These are phyloP conservation scores for Uloborus diversus DNA, from an alignment of 1,140 invertebrate species.

Conservation along the genomic window DNA sequence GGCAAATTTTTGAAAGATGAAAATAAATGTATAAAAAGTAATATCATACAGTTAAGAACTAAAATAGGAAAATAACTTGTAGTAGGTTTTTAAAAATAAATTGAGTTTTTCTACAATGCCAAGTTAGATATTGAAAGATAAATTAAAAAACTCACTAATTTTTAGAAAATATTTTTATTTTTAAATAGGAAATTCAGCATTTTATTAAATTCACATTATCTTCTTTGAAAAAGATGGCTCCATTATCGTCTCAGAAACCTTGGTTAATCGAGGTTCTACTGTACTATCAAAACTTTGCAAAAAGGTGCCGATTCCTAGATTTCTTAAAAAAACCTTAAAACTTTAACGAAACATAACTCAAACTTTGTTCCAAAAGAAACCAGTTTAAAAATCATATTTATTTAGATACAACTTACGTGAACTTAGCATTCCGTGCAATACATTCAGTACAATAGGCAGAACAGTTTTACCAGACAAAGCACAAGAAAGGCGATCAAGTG, in stretches of 20 bases:
- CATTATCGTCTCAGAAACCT: not conserved
- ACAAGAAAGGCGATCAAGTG: slow-evolving; percentile 94
- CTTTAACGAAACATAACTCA: not conserved
- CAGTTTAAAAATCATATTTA: not conserved
- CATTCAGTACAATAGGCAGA: slow-evolving; percentile 84
- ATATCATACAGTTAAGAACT: too few relatives aligned
- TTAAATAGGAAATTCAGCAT: too few relatives aligned
- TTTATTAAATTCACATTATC: too few relatives aligned
- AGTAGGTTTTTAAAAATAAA: too few relatives aligned
- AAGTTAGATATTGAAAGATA: too few relatives aligned
- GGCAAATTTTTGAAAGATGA: too few relatives aligned
- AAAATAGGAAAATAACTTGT: too few relatives aligned
- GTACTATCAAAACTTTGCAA: too few relatives aligned
- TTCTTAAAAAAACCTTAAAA: not conserved
- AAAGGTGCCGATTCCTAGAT: not conserved
- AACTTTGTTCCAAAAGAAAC: not conserved
- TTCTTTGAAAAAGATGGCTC: not conserved
- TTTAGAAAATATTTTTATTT: too few relatives aligned
- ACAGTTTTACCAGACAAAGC: slow-evolving; percentile 95
- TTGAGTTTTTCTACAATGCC: too few relatives aligned
- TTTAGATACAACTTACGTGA: slow-evolving; percentile 70
- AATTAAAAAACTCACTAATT: too few relatives aligned
- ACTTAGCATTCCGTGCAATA: slow-evolving; percentile 83
- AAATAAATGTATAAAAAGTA: too few relatives aligned
- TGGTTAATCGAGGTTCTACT: not conserved